Conservation (phyloP, 2,797 vertebrate genomes). For the Anabas testudineus region DNA sequence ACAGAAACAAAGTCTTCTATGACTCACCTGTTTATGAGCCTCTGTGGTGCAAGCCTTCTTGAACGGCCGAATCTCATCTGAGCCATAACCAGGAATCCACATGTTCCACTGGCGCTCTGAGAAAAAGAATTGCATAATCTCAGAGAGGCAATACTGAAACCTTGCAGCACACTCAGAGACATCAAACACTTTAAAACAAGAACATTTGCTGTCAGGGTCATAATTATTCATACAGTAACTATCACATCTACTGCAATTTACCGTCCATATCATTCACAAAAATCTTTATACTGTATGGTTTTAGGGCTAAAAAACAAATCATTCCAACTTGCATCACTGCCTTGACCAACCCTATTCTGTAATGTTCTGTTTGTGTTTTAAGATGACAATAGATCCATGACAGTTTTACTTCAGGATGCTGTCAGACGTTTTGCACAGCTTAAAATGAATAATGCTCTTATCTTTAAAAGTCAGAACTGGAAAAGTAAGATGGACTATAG, state of each 20-base stretch:
- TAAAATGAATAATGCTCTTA: too few species aligned
- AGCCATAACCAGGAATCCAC: constrained; percentile 99
- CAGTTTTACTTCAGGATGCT: too few species aligned
- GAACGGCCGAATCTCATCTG: constrained; percentile 98
- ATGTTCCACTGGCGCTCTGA: constrained; percentile 99
- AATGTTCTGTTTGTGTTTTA: not conserved
- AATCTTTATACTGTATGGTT: not conserved
- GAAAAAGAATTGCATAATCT: constrained; percentile 4
- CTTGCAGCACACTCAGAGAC: not conserved
- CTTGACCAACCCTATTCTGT: not conserved
- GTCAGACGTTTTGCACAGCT: too few species aligned
- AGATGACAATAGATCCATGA: too few species aligned
- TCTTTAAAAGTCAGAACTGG: too few species aligned
- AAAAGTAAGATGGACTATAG: too few species aligned
- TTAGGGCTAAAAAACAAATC: not conserved
- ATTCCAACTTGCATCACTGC: not conserved
- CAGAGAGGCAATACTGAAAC: not conserved
- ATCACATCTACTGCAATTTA: not conserved
- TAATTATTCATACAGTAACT: not conserved
- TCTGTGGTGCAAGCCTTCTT: constrained; percentile 99
- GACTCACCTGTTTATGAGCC: constrained; percentile 97
- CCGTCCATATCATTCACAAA: constrained; percentile 19
- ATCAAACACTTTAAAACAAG: not conserved
- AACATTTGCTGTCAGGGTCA: not conserved
- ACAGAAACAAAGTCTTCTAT: not conserved